Evolutionary conservation across 2,113 vertebrate genomes (phyloP).

Genomic region (Zosterops pallidus): DNA sequence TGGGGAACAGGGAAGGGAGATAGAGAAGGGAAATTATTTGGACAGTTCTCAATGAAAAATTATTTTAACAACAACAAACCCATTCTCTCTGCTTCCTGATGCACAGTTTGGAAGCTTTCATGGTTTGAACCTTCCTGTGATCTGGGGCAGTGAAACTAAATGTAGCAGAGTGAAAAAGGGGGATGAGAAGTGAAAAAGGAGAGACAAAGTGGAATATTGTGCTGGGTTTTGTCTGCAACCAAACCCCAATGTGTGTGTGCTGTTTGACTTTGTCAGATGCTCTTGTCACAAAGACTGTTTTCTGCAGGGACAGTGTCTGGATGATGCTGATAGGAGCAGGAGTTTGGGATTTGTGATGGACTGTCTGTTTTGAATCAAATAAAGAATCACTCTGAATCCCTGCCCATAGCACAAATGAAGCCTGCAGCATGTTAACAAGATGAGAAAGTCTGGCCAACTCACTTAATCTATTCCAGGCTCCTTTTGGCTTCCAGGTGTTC

Average conservation of each 20-base stretch:
- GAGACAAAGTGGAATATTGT: neutral
- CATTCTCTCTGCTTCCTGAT: neutral
- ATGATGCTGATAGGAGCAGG: neutral
- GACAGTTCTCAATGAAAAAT: neutral
- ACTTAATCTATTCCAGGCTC: slow-evolving; percentile 40
- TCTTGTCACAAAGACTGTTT: neutral
- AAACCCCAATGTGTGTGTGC: neutral
- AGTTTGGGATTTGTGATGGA: neutral
- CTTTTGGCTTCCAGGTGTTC: slow-evolving; percentile 49
- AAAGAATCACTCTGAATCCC: slow-evolving; percentile 1
- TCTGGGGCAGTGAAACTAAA: neutral
- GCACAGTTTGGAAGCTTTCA: neutral
- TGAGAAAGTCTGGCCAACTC: slow-evolving; percentile 46
- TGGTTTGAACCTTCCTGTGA: neutral
- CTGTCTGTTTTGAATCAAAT: slow-evolving; percentile 48
- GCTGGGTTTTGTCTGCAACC: neutral
- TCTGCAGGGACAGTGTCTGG: neutral
- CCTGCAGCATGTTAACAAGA: slow-evolving; percentile 50
- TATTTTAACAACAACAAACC: neutral
- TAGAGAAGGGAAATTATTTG: neutral
- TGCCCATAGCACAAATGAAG: slow-evolving; percentile 27
- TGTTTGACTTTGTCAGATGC: neutral
- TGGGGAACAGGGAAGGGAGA: neutral
- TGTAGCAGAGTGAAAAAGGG: neutral
- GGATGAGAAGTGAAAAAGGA: neutral